Conservation (phyloP, 1,140 invertebrate genomes). For the Dryas iulia region DNA sequence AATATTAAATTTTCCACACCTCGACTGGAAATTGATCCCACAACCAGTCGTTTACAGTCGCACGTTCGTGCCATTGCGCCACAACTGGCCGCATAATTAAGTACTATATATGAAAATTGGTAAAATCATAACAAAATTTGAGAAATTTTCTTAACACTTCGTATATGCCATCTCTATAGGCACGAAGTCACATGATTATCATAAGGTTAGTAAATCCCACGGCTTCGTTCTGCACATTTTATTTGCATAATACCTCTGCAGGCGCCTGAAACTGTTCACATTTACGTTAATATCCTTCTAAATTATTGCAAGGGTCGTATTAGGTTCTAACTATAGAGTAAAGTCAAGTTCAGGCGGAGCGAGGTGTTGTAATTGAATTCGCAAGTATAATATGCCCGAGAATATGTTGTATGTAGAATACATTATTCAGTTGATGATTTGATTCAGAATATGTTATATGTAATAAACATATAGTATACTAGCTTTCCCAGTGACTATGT, state of each 20-base stretch:
- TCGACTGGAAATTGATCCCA: too few species aligned
- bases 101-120: background rate
- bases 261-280: constrained; percentile 20
- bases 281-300: constrained; percentile 16
- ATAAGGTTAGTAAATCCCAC: constrained; percentile 24
- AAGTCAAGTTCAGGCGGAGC: background rate
- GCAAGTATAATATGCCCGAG: background rate
- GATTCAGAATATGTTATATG: too few species aligned
- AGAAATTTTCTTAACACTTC: background rate
- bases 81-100: too few species aligned
- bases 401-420: background rate
- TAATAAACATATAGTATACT: too few species aligned
- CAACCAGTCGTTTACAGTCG: too few species aligned
- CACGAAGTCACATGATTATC: constrained; percentile 8
- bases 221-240: constrained; percentile 25
- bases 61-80: too few species aligned
- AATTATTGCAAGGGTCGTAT: constrained; percentile 17
- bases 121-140: background rate
- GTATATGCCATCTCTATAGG: background rate
- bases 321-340: constrained; percentile 2
- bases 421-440: too few species aligned
- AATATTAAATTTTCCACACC: too few species aligned
- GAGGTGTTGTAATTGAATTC: constrained; percentile 3
- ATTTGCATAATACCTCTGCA: constrained; percentile 28
- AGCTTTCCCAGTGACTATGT: too few species aligned